A percentile compares a stretch with the other conserved stretches of the same genome.
These are phyloP conservation scores for Platichthys stellatus DNA, from an alignment of 2,113 vertebrate genomes.

Conservation along the genomic window DNA sequence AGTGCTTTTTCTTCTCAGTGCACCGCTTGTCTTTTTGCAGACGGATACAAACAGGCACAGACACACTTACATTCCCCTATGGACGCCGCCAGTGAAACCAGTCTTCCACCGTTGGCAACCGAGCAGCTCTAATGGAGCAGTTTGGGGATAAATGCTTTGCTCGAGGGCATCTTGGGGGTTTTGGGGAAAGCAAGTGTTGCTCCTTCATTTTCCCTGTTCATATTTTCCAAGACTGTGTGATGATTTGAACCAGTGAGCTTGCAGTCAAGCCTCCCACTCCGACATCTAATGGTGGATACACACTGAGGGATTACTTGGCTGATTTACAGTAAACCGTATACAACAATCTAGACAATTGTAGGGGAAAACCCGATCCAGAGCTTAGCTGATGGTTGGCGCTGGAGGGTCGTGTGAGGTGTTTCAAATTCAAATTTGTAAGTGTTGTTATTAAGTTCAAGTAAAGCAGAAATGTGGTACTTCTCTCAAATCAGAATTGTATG, in stretches of 20 bases:
- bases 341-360: conserved; percentile 40
- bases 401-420: conserved; percentile 17
- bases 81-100: conserved; percentile 50
- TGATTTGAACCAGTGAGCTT: conserved; percentile 59
- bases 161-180: conserved; percentile 65
- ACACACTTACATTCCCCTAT: conserved; percentile 28
- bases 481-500: background rate
- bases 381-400: conserved; percentile 42
- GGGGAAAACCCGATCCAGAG: conserved; percentile 54
- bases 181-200: conserved; percentile 63
- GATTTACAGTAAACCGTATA: conserved; percentile 56
- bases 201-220: conserved; percentile 64
- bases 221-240: conserved; percentile 68
- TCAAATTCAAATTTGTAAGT: conserved; percentile 7
- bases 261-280: conserved; percentile 22
- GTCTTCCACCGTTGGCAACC: conserved; percentile 34
- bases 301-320: conserved; percentile 48
- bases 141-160: conserved; percentile 66
- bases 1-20: background rate
- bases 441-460: background rate
- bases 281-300: conserved; percentile 53
- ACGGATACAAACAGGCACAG: conserved; percentile 14
- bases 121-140: conserved; percentile 52
- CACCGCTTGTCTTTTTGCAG: too few species aligned
- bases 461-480: background rate